Evolutionary conservation across 2,113 vertebrate genomes (phyloP).

Genomic region (Pimephales promelas): DNA sequence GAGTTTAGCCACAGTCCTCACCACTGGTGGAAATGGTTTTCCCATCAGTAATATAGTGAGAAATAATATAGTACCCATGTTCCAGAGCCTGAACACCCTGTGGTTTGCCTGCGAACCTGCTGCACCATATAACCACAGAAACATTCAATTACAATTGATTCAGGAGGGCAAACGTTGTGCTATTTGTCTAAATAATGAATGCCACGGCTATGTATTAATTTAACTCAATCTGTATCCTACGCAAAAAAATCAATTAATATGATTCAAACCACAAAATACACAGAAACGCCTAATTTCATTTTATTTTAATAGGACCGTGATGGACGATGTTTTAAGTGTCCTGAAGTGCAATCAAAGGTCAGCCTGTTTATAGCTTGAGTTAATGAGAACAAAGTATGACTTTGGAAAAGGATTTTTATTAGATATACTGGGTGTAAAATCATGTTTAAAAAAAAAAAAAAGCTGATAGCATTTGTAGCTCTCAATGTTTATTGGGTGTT

Average conservation of each 20-base stretch:
- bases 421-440: constrained; percentile 52
- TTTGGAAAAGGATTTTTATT: constrained; percentile 65
- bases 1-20: constrained; percentile 29
- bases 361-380: constrained; percentile 31
- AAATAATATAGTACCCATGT: constrained; percentile 10
- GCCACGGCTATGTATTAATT: not conserved
- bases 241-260: constrained; percentile 12
- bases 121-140: constrained; percentile 22
- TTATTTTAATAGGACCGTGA: constrained; percentile 2
- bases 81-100: not conserved
- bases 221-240: not conserved
- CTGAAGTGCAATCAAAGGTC: constrained; percentile 24
- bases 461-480: constrained; percentile 68
- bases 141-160: constrained; percentile 30
- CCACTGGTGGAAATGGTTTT: constrained; percentile 33
- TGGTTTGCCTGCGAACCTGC: constrained; percentile 31
- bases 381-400: constrained; percentile 45
- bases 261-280: not conserved
- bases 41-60: constrained; percentile 22
- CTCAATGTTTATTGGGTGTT: constrained; percentile 70
- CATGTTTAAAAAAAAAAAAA: constrained; percentile 71
- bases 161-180: not conserved
- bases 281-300: constrained; percentile 24
- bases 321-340: not conserved
- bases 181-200: constrained; percentile 28